These are phyloP conservation scores for Kryptopterus vitreolus DNA, from an alignment of 2,797 vertebrate genomes.

Conservation along the genomic window DNA sequence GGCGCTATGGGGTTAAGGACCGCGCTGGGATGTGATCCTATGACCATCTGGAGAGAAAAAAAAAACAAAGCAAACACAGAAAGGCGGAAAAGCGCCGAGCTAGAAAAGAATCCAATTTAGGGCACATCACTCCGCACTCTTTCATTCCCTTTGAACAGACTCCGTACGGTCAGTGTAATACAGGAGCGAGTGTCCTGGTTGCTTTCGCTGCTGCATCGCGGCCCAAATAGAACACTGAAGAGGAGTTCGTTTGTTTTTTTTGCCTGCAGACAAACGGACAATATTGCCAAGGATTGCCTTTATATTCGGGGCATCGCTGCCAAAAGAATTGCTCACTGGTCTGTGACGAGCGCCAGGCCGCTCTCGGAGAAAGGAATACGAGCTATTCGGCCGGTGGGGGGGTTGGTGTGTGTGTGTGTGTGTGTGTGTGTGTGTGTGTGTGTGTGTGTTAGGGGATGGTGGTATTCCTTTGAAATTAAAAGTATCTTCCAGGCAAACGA, in stretches of 20 bases:
- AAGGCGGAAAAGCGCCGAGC: no score
- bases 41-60: no score
- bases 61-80: background rate
- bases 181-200: background rate
- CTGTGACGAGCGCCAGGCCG: constrained; percentile 23
- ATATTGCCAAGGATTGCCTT: constrained; percentile 9
- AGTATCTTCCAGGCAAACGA: constrained; percentile 34
- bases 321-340: constrained; percentile 33
- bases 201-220: constrained; percentile 11
- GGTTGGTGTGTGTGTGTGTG: no score
- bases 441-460: no score
- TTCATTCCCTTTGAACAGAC: background rate
- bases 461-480: constrained; percentile 36
- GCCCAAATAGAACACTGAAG: constrained; percentile 19
- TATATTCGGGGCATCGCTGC: constrained; percentile 10
- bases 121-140: background rate
- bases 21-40: no score
- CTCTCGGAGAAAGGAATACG: background rate
- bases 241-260: constrained; percentile 20
- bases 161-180: background rate
- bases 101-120: background rate
- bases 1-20: no score
- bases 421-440: no score
- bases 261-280: constrained; percentile 25
- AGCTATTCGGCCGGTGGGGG: no score